Percentiles rank a stretch among this genome's conserved stretches.
These are phyloP conservation scores for Baryphthengus martii DNA, from an alignment of 2,113 vertebrate species.

Conservation along the genomic window DNA sequence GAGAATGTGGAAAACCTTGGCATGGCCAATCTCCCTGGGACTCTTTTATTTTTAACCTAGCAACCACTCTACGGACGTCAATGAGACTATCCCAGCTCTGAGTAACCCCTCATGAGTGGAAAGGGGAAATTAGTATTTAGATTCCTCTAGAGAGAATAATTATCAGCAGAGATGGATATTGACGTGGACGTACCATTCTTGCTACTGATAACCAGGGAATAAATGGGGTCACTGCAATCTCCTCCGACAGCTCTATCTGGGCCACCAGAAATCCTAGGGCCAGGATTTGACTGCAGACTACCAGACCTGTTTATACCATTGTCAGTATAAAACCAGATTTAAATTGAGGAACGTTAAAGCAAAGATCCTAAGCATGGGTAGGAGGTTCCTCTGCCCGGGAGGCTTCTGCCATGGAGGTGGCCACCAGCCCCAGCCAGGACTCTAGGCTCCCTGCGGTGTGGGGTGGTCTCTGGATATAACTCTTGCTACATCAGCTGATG, in stretches of 20 bases:
- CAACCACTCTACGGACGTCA: fast-evolving
- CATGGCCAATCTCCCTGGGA: background rate
- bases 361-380: background rate
- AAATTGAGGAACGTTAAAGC: background rate
- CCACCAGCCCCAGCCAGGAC: background rate
- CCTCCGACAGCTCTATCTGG: background rate
- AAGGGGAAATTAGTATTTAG: background rate
- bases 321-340: background rate
- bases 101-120: background rate
- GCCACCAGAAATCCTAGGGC: background rate
- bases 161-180: background rate
- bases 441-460: fast-evolving
- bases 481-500: background rate
- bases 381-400: background rate
- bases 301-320: background rate
- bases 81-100: background rate
- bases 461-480: background rate
- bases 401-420: background rate
- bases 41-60: background rate
- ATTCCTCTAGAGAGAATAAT: background rate
- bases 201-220: background rate
- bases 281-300: background rate
- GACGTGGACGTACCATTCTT: background rate
- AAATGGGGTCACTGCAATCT: background rate
- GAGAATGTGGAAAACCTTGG: background rate